Conservation (phyloP, 2,113 vertebrate species). For the Neotragus pygmaeus region DNA sequence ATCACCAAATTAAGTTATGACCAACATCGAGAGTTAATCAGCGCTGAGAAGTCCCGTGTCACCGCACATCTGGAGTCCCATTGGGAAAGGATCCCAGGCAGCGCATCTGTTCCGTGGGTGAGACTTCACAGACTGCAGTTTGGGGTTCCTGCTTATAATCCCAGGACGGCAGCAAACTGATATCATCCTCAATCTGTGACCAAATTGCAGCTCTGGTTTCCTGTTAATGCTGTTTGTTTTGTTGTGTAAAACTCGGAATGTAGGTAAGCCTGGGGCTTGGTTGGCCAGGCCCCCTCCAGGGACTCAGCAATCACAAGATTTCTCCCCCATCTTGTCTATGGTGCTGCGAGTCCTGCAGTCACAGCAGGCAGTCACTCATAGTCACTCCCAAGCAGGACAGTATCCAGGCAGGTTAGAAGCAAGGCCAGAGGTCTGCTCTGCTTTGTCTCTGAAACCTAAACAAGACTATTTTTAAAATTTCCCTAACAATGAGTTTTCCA, state of each 20-base stretch:
- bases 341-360: background rate
- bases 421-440: background rate
- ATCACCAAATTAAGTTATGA: background rate
- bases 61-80: background rate
- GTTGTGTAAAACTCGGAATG: background rate
- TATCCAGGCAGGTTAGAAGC: background rate
- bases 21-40: background rate
- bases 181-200: background rate
- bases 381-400: background rate
- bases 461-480: background rate
- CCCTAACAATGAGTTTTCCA: background rate
- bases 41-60: background rate
- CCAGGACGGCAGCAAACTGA: background rate
- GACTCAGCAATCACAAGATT: background rate
- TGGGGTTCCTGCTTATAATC: background rate
- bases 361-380: background rate
- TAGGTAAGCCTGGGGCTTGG: background rate
- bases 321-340: background rate
- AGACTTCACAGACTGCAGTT: background rate
- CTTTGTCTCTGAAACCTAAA: background rate
- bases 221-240: background rate
- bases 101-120: fast-evolving
- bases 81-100: background rate
- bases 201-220: background rate
- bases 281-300: no score